Evolutionary conservation across 2,113 vertebrate genomes (phyloP), one percentile per base, ranked within the genome.

Genomic region (Falco punctatus): DNA sequence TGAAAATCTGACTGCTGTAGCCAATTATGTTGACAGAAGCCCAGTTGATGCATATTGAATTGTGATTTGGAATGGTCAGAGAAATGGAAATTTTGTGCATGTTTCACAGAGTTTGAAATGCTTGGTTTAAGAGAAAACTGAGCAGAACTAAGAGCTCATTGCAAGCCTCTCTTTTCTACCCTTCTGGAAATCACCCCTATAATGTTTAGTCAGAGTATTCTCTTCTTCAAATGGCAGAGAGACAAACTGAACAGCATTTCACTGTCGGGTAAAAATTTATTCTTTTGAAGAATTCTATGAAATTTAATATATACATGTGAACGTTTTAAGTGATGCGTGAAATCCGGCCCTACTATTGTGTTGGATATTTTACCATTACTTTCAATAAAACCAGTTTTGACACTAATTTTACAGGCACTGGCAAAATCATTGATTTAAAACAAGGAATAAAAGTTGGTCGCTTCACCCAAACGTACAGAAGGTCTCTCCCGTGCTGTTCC

Each of bases 21-120:
- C 87, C 92, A 93, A 91, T 94, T 91, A 57, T 20, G 46, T 42
- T 92, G 92, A 93, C 88, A 92, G 86, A 66, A 88, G 59, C 65
- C 49, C 71, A 30, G 42, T 12, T 71, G 66, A 83, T 65, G 57
- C 61, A 75, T 74, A 73, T 20, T 74, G 55, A 88, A 49, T 48
- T 81, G 57, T 73, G 84, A 83, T 96, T 97, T 10, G 6, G 40
- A 90, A 95, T 61, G 80, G 89, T 69, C 75, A 87, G 82, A 67
- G 58, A 58, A 91, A 74, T 85, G 33, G 62, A 75, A 87, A 80
- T 51, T 77, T 35, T 92, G 19, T 55, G 9, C 80, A 57, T 11
- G 27, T 59, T 73, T 95, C 81, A 73, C 5, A 51, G 49, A 49
- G 73, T 65, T 42, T 91, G 40, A 74, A 85, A 48, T 33, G 30